These are phyloP conservation scores for Chelonus formosanus DNA, from an alignment of 2,888 invertebrate species.

Conservation along the genomic window DNA sequence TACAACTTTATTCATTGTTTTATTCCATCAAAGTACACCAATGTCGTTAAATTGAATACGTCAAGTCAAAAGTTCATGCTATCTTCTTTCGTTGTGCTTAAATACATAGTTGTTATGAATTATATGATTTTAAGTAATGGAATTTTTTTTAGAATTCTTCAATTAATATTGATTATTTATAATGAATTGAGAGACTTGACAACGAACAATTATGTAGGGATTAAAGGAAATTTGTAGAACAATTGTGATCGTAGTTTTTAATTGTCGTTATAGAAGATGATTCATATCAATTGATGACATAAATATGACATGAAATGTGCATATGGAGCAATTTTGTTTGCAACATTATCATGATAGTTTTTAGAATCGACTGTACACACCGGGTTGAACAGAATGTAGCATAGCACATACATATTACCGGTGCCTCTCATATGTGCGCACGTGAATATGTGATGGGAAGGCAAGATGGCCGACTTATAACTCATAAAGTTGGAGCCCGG, in stretches of 20 bases:
- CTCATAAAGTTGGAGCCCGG: conserved; percentile 56
- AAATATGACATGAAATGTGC: too few species aligned
- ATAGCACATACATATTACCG: conserved; percentile 58
- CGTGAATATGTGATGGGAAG: conserved; percentile 60
- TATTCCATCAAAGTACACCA: neutral
- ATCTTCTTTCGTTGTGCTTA: too few species aligned
- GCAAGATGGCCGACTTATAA: conserved; percentile 64
- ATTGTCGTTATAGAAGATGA: conserved; percentile 7
- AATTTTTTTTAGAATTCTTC: too few species aligned
- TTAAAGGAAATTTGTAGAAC: neutral
- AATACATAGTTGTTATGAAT: too few species aligned
- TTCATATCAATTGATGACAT: conserved; percentile 7
- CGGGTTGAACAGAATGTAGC: conserved; percentile 55
- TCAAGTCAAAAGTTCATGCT: too few species aligned
- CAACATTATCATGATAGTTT: conserved; percentile 37
- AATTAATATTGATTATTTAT: too few species aligned
- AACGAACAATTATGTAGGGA: too few species aligned
- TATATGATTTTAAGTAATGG: too few species aligned
- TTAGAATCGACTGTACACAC: conserved; percentile 55
- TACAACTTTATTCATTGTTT: neutral
- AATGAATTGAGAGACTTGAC: too few species aligned
- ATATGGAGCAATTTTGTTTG: conserved; percentile 9
- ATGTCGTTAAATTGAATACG: too few species aligned
- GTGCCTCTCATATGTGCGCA: conserved; percentile 57
- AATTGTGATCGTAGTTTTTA: conserved; percentile 18